These are phyloP conservation scores for Dryobotodes eremita DNA, from an alignment of 2,888 invertebrate species.

Conservation along the genomic window DNA sequence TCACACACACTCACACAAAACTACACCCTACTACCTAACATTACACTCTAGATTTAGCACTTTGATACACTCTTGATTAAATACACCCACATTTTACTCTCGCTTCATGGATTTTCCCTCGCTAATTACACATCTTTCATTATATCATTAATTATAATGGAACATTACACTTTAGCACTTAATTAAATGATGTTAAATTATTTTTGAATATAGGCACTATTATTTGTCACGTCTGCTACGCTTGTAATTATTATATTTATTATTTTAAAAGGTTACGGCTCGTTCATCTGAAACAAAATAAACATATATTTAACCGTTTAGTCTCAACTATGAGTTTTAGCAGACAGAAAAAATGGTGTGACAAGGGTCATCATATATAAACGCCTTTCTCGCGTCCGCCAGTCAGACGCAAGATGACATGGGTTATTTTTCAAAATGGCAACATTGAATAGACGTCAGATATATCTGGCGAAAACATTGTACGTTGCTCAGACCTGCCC, in stretches of 20 bases:
- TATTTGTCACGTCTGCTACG: slow-evolving; percentile 61
- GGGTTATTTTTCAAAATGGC: slow-evolving; percentile 72
- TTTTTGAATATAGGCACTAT: slow-evolving; percentile 72
- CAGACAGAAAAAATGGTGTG: slow-evolving; percentile 64
- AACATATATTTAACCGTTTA: slow-evolving; percentile 35
- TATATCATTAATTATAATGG: slow-evolving; percentile 41
- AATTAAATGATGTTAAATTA: slow-evolving; percentile 63
- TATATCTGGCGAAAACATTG: slow-evolving; percentile 58
- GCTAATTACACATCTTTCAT: slow-evolving; percentile 54
- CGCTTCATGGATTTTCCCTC: slow-evolving; percentile 27
- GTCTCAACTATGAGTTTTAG: slow-evolving; percentile 30
- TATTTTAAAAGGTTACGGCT: slow-evolving; percentile 40
- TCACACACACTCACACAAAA: slow-evolving; percentile 43
- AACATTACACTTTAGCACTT: slow-evolving; percentile 59
- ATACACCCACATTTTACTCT: slow-evolving; percentile 36
- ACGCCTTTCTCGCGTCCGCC: slow-evolving; percentile 75
- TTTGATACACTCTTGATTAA: slow-evolving; percentile 38
- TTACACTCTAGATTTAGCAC: slow-evolving; percentile 34
- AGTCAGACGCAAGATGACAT: slow-evolving; percentile 77
- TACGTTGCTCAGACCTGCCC: slow-evolving; percentile 37
- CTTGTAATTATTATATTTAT: slow-evolving; percentile 46
- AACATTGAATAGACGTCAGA: slow-evolving; percentile 61
- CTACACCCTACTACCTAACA: slow-evolving; percentile 43
- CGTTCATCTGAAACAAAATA: slow-evolving; percentile 70
- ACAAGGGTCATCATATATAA: slow-evolving; percentile 77